Base-by-base conservation (phyloP, 1,140 invertebrate species). In the Antheraea mylitta region DNA sequence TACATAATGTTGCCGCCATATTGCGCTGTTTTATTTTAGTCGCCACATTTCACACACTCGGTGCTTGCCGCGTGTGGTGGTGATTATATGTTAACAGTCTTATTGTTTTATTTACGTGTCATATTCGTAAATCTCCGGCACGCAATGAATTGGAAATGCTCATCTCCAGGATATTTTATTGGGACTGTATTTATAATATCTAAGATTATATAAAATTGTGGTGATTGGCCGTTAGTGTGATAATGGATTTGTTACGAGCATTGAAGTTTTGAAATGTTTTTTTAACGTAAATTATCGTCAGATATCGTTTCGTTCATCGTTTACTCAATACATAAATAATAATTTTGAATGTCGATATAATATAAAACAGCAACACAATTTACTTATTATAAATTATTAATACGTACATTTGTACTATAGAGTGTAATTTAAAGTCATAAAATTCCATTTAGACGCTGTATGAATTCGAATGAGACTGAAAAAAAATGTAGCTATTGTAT, bases 1-100 rank as follows among this genome's bases (percentile, higher is more conserved):
- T 30, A 30, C 22, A 30, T 81, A 68, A 71, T 63, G 58, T 70
- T 74, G 68, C 70, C 69, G 76, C 78, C 72, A 77, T 75, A 75
- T 82, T 73, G 73, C 70, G 70, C 45, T 66, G 71, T 80, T 80
- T 82, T 84, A 73, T 84, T 81, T 82, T 70, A 48, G 48, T 82
- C 68, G 59, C 66, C 71, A 70, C 72, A 79, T 72, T 73, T 75
- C 73, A 78, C 76, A 80, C 78, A 81, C 67, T 75, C 67, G 71
- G 62, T 65, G 68, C 62, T 65, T 60, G 18, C 64, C 66, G 67
- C 69, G 63, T 65, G 67, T 67, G 30, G 22, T 64, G 58, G 59
- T 72, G 58, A 53, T 53, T 53, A 53, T 45, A 58, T 62, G 62
- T 63, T 71, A 67, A 73, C 73, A 71, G 58, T 70, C 64, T 66